A percentile compares a stretch with the other conserved stretches of the same genome.
Conservation (phyloP, 1,140 invertebrate genomes). For the Hycleus cichorii region DNA sequence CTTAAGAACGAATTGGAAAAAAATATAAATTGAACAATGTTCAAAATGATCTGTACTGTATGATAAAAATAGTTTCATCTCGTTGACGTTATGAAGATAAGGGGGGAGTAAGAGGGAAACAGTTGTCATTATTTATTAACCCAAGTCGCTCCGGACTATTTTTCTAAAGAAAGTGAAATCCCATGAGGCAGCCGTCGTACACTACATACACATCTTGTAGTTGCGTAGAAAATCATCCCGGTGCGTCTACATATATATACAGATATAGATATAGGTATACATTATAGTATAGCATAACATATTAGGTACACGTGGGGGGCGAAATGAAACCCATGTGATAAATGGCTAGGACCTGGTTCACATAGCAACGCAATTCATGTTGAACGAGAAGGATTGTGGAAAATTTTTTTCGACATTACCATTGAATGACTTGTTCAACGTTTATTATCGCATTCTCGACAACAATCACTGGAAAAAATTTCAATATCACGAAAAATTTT, state of each 20-base stretch:
- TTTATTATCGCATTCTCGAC: too few species aligned
- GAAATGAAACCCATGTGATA: conserved; percentile 30
- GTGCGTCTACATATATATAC: neutral
- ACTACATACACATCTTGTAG: conserved; percentile 15
- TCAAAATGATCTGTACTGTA: too few species aligned
- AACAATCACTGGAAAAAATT: too few species aligned
- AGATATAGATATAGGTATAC: too few species aligned
- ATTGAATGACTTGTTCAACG: too few species aligned
- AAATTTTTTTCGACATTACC: too few species aligned
- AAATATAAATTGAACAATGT: too few species aligned
- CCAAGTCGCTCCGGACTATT: neutral
- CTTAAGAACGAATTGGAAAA: too few species aligned
- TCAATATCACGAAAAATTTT: too few species aligned
- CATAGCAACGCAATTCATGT: conserved; percentile 19
- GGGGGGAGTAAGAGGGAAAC: neutral
- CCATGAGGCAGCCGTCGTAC: conserved; percentile 6
- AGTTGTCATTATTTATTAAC: conserved; percentile 10
- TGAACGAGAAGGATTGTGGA: too few species aligned
- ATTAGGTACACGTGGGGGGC: conserved; percentile 29
- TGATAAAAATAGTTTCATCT: too few species aligned
- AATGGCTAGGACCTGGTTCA: conserved; percentile 28
- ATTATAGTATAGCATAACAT: conserved; percentile 21
- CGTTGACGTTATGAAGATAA: too few species aligned
- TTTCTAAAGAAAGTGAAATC: conserved; percentile 2
- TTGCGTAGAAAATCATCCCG: conserved; percentile 12